A percentile compares a stretch with the other conserved stretches of the same genome.
These are phyloP conservation scores for Drosophila dunni DNA, from an alignment of 1,140 invertebrate species.

Conservation along the genomic window DNA sequence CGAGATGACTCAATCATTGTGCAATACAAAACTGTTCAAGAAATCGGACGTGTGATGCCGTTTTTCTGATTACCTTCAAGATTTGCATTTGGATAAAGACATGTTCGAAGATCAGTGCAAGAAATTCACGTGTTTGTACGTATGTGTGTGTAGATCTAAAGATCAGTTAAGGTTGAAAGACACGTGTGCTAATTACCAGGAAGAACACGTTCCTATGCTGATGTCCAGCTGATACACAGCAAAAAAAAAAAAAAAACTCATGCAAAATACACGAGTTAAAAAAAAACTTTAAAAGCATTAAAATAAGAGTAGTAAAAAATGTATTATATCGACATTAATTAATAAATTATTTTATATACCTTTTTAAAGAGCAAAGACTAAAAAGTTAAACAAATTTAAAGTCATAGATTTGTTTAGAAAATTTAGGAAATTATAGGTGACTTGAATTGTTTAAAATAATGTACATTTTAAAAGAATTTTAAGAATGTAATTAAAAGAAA, in stretches of 20 bases:
- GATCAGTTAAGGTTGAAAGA: conserved; percentile 1
- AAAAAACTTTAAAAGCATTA: no score
- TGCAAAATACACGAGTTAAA: no score
- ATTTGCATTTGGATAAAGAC: conserved; percentile 21
- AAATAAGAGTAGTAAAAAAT: no score
- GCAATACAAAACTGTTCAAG: conserved; percentile 27
- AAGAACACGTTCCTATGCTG: conserved; percentile 13
- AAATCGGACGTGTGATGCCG: conserved; percentile 33
- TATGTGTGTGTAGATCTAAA: neutral
- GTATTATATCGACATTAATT: no score
- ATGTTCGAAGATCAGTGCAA: conserved; percentile 25
- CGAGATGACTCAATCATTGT: conserved; percentile 71
- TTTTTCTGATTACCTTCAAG: conserved; percentile 21
- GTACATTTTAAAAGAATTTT: no score
- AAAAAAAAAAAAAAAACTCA: no score
- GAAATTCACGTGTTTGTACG: neutral
- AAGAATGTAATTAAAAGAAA: no score
- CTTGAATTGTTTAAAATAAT: no score
- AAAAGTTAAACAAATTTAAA: neutral
- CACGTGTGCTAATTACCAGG: conserved; percentile 75
- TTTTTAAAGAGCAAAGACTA: neutral
- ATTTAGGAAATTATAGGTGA: no score
- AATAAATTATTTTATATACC: no score
- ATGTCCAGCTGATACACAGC: conserved; percentile 8
- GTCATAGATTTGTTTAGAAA: no score